Conservation (phyloP, 2,888 invertebrate species). For the Andrena marginata region DNA sequence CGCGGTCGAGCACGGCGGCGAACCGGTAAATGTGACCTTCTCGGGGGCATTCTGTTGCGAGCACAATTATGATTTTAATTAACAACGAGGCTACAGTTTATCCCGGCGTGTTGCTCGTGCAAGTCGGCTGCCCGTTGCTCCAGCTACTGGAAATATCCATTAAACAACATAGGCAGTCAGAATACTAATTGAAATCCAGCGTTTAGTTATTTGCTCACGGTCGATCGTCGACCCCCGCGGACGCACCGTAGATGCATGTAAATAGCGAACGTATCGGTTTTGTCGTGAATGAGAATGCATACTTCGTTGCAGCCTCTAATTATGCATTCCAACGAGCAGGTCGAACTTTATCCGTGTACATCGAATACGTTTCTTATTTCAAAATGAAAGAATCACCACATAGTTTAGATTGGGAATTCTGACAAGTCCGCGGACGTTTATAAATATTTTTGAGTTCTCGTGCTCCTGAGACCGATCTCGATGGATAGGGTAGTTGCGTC, state of each 20-base stretch:
- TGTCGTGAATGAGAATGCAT: background rate
- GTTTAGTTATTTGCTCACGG: constrained; percentile 13
- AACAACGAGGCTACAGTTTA: constrained; percentile 46
- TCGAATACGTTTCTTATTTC: no score
- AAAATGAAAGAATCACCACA: no score
- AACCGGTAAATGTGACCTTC: constrained; percentile 22
- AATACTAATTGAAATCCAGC: constrained; percentile 56
- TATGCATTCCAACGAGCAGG: no score
- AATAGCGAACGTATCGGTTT: background rate
- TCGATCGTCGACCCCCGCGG: background rate
- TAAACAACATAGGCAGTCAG: constrained; percentile 41
- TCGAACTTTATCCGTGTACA: no score
- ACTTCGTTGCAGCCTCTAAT: no score
- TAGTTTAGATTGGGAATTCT: no score
- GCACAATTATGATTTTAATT: constrained; percentile 76
- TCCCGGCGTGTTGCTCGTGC: constrained; percentile 25
- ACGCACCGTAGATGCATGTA: constrained; percentile 1
- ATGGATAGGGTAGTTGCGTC: constrained; percentile 9
- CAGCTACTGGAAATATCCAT: constrained; percentile 40
- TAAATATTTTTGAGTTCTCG: no score
- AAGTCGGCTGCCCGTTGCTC: background rate
- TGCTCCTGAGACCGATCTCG: background rate
- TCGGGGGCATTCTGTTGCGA: constrained; percentile 37
- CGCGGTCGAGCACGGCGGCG: background rate
- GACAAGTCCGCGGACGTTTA: no score